Evolutionary conservation across 2,113 vertebrate species (phyloP), one percentile per base, ranked within the genome.

Genomic region (Oncorhynchus tshawytscha): DNA sequence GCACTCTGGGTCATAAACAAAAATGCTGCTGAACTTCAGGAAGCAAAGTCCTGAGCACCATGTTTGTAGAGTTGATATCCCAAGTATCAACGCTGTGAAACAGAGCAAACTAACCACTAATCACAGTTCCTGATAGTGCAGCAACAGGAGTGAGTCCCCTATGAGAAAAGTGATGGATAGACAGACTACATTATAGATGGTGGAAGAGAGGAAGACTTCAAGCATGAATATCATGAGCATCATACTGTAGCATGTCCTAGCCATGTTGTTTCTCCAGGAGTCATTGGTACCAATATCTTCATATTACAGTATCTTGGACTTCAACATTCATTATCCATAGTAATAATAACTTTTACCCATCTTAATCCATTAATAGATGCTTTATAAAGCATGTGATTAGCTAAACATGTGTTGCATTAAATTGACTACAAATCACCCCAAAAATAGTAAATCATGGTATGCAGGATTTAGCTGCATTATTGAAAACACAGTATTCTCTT

Each of bases 51-150:
- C 54, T 71, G 25, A 51, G 62, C n/a, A 65, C 5, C 45, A 2
- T 25, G 39, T 81, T 78, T 83, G 71, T 15, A 74, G 74, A 78
- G 72, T 49, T 72, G 76, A 86, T 80, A 81, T 76, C 49, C 29
- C 75, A 81, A 84, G 76, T 78, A 74, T 68, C 71, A 75, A 84
- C 60, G 59, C 68, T 72, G 72, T 80, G 73, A 84, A 82, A 80
- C 77, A 80, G 34, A 67, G 48, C 73, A 72, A 71, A 54, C 12
- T 16, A 54, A 16, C 49, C 4, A 54, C 62, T 75, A 82, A 82
- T 79, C 81, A 51, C 60, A 85, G 78, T 20, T 20, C 57, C 66
- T n/a, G n/a, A n/a, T n/a, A n/a, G n/a, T n/a, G n/a, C n/a, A n/a
- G n/a, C n/a, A n/a, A n/a, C n/a, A n/a, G n/a, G n/a, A n/a, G n/a